A percentile compares a stretch with the other conserved stretches of the same genome.
These are phyloP conservation scores for Trematocara macrostoma DNA, from an alignment of 2,113 vertebrate genomes.

Conservation along the genomic window DNA sequence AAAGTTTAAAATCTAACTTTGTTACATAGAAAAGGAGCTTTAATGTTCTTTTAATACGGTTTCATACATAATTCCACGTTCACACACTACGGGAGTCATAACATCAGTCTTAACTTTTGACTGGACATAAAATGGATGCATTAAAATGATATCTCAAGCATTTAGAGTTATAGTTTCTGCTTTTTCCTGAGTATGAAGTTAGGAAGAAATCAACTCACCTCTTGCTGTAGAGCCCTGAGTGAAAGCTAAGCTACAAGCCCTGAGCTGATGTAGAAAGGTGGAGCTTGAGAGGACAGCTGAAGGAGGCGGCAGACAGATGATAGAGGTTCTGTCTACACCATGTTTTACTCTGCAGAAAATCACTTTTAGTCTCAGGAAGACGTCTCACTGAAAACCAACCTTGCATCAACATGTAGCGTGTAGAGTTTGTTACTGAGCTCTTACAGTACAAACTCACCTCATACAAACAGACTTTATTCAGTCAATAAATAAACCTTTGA, in stretches of 20 bases:
- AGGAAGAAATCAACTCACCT: slow-evolving; percentile 4
- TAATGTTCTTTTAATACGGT: neutral
- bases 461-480: neutral
- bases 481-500: neutral
- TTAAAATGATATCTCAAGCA: neutral
- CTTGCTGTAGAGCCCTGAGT: neutral
- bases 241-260: neutral
- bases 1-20: neutral
- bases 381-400: neutral
- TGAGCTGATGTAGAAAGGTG: neutral
- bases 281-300: neutral
- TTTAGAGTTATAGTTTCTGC: fast-evolving
- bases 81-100: neutral
- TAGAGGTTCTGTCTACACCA: neutral
- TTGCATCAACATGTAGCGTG: neutral
- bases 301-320: neutral
- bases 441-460: neutral
- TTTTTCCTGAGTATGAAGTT: neutral
- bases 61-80: neutral
- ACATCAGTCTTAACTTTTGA: neutral
- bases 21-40: fast-evolving
- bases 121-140: neutral
- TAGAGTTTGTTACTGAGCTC: fast-evolving
- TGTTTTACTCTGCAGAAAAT: neutral
- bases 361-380: neutral